Conservation (phyloP, 35 echinoderm and acorn worm genomes). For the Ophiothrix spiculata region DNA sequence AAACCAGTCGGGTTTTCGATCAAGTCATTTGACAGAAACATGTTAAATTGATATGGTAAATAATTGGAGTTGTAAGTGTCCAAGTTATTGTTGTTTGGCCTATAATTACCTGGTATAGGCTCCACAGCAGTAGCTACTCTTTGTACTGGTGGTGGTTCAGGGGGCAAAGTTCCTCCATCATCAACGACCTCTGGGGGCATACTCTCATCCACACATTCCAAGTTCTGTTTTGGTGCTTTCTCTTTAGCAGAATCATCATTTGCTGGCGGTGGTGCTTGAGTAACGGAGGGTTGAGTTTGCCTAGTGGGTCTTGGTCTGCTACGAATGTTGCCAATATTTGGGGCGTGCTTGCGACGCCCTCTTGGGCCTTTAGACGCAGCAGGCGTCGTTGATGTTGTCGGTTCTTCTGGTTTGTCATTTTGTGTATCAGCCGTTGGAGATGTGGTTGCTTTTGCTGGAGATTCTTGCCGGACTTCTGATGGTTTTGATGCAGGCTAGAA, state of each 20-base stretch:
- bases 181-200: neutral
- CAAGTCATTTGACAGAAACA: too few relatives aligned
- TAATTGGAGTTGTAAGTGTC: too few relatives aligned
- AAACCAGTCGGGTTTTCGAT: too few relatives aligned
- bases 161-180: neutral
- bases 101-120: too few relatives aligned
- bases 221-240: neutral
- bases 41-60: too few relatives aligned
- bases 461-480: too few relatives aligned
- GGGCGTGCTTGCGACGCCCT: constrained; percentile 27
- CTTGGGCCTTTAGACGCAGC: neutral
- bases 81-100: too few relatives aligned
- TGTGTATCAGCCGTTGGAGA: neutral
- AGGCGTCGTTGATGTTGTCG: too few relatives aligned
- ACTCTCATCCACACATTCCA: neutral
- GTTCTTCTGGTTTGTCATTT: neutral
- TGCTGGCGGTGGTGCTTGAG: neutral
- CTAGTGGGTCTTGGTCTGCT: constrained; percentile 7
- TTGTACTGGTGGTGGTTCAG: constrained; percentile 17
- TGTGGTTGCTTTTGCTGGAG: too few relatives aligned
- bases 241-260: neutral
- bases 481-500: too few relatives aligned
- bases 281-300: neutral
- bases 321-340: constrained; percentile 38
- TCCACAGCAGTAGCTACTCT: neutral